A percentile compares a stretch with the other conserved stretches of the same genome.
Evolutionary conservation across 1,140 invertebrate species (phyloP).

Genomic region (Wasmannia auropunctata): DNA sequence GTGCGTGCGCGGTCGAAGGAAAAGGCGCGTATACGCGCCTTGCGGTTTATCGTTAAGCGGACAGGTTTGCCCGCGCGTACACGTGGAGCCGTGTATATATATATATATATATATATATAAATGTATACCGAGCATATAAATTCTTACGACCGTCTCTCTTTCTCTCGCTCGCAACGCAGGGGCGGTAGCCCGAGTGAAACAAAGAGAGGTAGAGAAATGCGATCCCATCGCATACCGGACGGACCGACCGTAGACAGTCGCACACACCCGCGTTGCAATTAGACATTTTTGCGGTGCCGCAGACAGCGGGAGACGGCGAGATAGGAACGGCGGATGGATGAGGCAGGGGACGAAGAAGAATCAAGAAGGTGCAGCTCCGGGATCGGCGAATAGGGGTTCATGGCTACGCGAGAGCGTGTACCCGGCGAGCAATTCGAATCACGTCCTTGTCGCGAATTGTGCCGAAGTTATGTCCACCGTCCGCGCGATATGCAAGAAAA

Average conservation of each 20-base stretch:
- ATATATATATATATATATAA: too few relatives aligned
- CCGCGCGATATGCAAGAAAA: background rate
- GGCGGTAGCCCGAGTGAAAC: background rate
- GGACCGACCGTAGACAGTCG: conserved; percentile 14
- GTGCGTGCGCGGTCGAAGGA: background rate
- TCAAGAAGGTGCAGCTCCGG: conserved; percentile 53
- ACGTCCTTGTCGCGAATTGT: conserved; percentile 38
- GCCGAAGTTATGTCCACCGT: conserved; percentile 1
- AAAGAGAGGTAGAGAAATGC: conserved; percentile 16
- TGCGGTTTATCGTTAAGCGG: conserved; percentile 66
- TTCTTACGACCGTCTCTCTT: conserved; percentile 27
- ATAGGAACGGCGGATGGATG: background rate
- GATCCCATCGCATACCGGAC: conserved; percentile 42
- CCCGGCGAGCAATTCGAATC: conserved; percentile 26
- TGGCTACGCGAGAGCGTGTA: conserved; percentile 61
- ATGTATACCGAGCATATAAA: conserved; percentile 69
- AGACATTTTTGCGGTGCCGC: conserved; percentile 68
- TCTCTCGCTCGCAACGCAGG: background rate
- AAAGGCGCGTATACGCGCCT: conserved; percentile 4
- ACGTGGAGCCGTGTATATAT: conserved; percentile 59
- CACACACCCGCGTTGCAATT: conserved; percentile 64
- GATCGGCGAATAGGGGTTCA: conserved; percentile 62
- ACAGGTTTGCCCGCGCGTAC: conserved; percentile 64
- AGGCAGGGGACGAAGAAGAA: background rate
- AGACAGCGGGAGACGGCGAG: conserved; percentile 8